A percentile compares a stretch with the other conserved stretches of the same genome.
phyloP scores from a whole-genome alignment of 2,797 vertebrate species.

The Schizopygopsis pylzovi region DNA sequence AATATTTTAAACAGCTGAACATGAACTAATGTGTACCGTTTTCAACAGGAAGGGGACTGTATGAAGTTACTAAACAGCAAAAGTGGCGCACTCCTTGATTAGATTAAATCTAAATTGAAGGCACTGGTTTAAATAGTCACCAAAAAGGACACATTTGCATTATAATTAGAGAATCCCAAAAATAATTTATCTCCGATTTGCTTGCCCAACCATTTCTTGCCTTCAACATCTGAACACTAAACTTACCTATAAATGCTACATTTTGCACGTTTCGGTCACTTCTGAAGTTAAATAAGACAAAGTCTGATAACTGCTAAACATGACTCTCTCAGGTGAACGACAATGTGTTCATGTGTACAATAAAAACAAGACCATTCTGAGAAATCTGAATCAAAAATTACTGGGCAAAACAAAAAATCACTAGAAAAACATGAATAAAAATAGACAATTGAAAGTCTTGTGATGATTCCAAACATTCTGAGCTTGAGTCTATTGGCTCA shows the following conservation, averaged over 20 bases:
- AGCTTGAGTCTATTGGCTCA: conserved; percentile 63
- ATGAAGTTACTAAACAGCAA: conserved; percentile 6
- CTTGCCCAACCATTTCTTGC: conserved; percentile 8
- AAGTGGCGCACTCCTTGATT: conserved; percentile 8
- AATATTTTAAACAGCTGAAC: conserved; percentile 7
- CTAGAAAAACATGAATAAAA: conserved; percentile 46
- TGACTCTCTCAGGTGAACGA: conserved; percentile 61
- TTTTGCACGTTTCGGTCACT: conserved; percentile 63
- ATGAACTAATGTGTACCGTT: not conserved
- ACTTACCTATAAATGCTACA: not conserved
- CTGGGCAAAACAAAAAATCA: conserved; percentile 52
- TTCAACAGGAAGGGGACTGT: not conserved
- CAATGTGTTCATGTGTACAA: conserved; percentile 77
- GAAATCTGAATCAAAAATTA: conserved; percentile 54
- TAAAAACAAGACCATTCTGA: conserved; percentile 70
- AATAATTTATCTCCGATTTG: not conserved
- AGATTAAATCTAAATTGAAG: not conserved
- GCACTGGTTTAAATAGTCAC: not conserved
- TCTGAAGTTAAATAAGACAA: conserved; percentile 67
- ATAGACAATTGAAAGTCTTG: conserved; percentile 16
- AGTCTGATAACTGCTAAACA: conserved; percentile 46
- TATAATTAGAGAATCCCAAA: not conserved
- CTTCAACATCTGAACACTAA: conserved; percentile 17
- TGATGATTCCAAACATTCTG: conserved; percentile 61
- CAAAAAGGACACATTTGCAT: not conserved